These are phyloP conservation scores for Geotrypetes seraphini DNA, from an alignment of 2,797 vertebrate genomes.

Conservation along the genomic window DNA sequence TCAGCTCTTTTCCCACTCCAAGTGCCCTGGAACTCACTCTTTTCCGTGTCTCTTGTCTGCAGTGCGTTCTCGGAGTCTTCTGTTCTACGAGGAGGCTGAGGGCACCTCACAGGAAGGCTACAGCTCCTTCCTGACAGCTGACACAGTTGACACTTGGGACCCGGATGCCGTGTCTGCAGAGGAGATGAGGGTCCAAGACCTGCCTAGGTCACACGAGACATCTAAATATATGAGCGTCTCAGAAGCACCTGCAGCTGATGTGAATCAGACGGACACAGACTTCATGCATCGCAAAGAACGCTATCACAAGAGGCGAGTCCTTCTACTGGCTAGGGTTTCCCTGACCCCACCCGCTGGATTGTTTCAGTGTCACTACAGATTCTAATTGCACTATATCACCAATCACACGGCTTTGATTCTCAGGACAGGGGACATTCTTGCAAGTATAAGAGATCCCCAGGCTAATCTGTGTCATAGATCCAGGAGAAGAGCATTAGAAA, in stretches of 20 bases:
- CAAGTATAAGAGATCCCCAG: too few species aligned
- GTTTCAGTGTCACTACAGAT: too few species aligned
- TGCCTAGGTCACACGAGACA: too few species aligned
- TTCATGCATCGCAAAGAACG: too few species aligned
- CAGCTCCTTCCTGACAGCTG: slow-evolving; percentile 1
- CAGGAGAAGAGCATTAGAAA: too few species aligned
- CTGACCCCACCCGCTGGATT: neutral
- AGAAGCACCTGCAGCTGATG: neutral
- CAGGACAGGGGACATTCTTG: too few species aligned
- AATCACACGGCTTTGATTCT: too few species aligned
- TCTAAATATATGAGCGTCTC: too few species aligned
- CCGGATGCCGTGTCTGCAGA: neutral
- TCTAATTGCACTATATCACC: too few species aligned
- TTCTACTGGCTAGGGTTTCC: neutral
- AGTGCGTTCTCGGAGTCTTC: slow-evolving; percentile 95
- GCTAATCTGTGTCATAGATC: too few species aligned
- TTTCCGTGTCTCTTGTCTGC: slow-evolving; percentile 14
- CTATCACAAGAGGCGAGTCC: too few species aligned
- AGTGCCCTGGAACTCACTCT: slow-evolving; percentile 3
- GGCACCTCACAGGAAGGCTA: slow-evolving; percentile 72
- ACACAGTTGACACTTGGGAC: neutral
- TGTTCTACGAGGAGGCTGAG: slow-evolving; percentile 83
- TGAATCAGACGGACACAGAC: neutral
- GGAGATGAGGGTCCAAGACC: too few species aligned
- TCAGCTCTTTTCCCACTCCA: rapidly evolving